Base-by-base conservation (phyloP, 2,797 vertebrate genomes). In the Malurus splendens region DNA sequence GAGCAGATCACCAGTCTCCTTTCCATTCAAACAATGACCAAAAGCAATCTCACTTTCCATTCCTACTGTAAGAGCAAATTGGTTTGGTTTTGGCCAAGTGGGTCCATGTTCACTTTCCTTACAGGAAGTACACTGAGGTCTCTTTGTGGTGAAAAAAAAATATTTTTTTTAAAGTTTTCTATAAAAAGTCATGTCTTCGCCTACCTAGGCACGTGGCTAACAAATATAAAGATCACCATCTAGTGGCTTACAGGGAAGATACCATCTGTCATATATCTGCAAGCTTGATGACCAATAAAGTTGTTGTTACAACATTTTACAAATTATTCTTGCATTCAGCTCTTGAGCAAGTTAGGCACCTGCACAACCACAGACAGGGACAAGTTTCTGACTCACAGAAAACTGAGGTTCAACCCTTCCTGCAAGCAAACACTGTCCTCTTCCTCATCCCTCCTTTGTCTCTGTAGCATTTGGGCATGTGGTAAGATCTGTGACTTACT, bases 171-270 rank as follows among this genome's bases (percentile, higher is more conserved):
- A 11, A 36, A 6, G 9, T 42, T 82, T 85, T 74, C 14, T 55
- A 74, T 65, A 64, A 77, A 78, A 86, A 92, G 39, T 54, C 54
- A 23, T 4, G n/a, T 75, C 74, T 74, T 87, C 72, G 74, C 41
- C 85, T 82, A 93, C 90, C 83, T 90, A 85, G 65, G 57, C 92
- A 93, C 41, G 13, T 79, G 87, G 85, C 65, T 95, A 93, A 71
- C 77, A 82, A 88, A 95, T 92, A 95, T 72, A 95, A 95, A 95
- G 90, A 90, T 77, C 90, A 89, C 95, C 95, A 95, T 95, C 95
- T 95, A 94, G 94, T 92, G 95, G 93, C 51, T 90, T 72, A 67
- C 66, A 82, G 65, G 54, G 44, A 92, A 84, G 93, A 88, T 78
- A 90, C 74, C 44, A 59, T 77, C 82, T 90, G 74, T 87, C 45